Evolutionary conservation across 2,113 vertebrate species (phyloP).

Genomic region (Seriola aureovittata): DNA sequence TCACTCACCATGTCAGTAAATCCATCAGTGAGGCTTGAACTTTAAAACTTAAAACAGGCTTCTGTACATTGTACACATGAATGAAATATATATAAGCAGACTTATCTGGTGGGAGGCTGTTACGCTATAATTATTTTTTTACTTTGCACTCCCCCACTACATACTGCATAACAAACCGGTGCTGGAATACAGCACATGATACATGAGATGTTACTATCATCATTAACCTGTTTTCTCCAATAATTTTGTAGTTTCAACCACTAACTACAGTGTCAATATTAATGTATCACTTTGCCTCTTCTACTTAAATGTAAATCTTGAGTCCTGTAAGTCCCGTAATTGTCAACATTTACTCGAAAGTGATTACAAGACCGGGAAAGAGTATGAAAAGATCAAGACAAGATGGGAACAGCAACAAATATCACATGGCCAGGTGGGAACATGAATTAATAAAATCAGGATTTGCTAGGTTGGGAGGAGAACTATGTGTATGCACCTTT

Average conservation of each 20-base stretch:
- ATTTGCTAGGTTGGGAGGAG: too few species aligned
- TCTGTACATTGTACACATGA: not conserved
- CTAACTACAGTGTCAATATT: too few species aligned
- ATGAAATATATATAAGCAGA: not conserved
- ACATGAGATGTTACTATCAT: not conserved
- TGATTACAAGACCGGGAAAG: too few species aligned
- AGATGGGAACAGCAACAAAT: too few species aligned
- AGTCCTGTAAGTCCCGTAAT: too few species aligned
- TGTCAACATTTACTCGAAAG: too few species aligned
- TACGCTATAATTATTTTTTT: conserved; percentile 5
- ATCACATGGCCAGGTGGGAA: too few species aligned
- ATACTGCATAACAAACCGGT: not conserved
- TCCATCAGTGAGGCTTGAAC: conserved; percentile 23
- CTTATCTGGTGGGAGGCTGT: not conserved
- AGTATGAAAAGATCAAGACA: too few species aligned
- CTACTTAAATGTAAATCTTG: too few species aligned
- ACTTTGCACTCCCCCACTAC: not conserved
- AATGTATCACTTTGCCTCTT: too few species aligned
- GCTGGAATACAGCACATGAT: not conserved
- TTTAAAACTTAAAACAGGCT: conserved; percentile 38
- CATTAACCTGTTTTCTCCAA: not conserved
- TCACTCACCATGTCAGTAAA: conserved; percentile 31
- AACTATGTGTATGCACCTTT: too few species aligned
- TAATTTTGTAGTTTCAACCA: not conserved
- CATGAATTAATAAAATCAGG: too few species aligned